A percentile compares a stretch with the other conserved stretches of the same genome.
Evolutionary conservation across 2,113 vertebrate genomes (phyloP).

Genomic region (Gymnorhina tibicen): DNA sequence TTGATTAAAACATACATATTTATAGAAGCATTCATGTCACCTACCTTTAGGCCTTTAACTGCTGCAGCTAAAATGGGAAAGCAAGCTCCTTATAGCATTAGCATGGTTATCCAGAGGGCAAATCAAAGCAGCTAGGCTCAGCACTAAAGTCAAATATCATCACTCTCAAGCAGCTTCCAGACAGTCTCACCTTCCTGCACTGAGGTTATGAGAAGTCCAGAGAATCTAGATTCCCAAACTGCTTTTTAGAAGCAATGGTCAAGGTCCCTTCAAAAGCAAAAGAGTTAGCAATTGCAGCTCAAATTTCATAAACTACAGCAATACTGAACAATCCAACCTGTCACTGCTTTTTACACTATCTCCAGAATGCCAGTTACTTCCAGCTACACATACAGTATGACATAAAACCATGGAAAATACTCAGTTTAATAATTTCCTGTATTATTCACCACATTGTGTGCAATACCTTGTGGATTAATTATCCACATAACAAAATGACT

Average conservation of each 20-base stretch:
- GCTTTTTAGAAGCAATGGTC: not conserved
- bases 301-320: not conserved
- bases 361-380: not conserved
- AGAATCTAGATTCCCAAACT: not conserved
- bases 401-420: not conserved
- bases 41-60: conserved; percentile 12
- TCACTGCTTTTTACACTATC: not conserved
- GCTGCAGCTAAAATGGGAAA: conserved; percentile 29
- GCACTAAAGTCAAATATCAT: not conserved
- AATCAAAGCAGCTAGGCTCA: not conserved
- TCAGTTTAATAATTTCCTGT: conserved; percentile 17
- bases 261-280: not conserved
- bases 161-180: not conserved
- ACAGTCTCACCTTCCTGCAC: not conserved
- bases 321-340: not conserved
- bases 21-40: conserved; percentile 26
- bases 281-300: not conserved
- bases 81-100: conserved; percentile 34
- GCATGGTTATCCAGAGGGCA: conserved; percentile 20
- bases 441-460: conserved; percentile 26
- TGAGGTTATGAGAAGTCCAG: not conserved
- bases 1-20: conserved; percentile 32
- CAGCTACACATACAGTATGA: not conserved
- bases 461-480: conserved; percentile 45
- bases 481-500: conserved; percentile 13